Evolutionary conservation across 2,888 invertebrate species (phyloP), one percentile per base, ranked within the genome.

Genomic region (Dynastes tityus): DNA sequence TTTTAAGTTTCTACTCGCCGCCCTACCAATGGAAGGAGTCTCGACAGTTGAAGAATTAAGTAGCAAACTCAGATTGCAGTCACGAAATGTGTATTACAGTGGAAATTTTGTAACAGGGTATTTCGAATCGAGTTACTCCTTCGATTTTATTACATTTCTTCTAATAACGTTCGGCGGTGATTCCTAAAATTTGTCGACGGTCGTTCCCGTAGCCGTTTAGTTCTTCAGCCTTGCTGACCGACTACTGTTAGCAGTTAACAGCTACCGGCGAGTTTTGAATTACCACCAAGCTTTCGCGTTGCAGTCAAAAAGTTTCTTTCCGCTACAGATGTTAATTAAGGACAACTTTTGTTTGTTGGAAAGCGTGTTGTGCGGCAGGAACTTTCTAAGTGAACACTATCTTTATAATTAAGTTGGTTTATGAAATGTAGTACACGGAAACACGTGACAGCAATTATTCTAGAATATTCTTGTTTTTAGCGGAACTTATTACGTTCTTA

Each of bases 281-380:
- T 68, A 29, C 68, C 27, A 51, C 3, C 5, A 22, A n/a, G 32
- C 49, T 51, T 68, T 68, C 13, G 68, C 68, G 11, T 16, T 51
- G 27, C 51, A 51, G 51, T 68, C 51, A 29, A 22, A 68, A 49
- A 68, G 29, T 49, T 68, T 68, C 11, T 51, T 27, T 22, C 51
- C 68, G 49, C 55, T n/a, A 13, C 63, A 22, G 73, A 40, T 45
- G 49, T 74, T 74, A 74, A 74, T 74, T 74, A 63, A 74, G 73
- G 61, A 45, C 45, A 74, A 74, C 73, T 22, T 16, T 74, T 74
- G 61, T 74, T 74, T 74, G 63, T 61, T 74, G 58, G 63, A 16
- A 13, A 74, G 73, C 73, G 73, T 13, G 63, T 61, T 74, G 61
- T 13, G 58, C 58, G 4, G 61, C 61, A 49, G 73, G 27, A 63